Evolutionary conservation across 2,113 vertebrate species (phyloP), one percentile per base, ranked within the genome.

Genomic region (Athene noctua): DNA sequence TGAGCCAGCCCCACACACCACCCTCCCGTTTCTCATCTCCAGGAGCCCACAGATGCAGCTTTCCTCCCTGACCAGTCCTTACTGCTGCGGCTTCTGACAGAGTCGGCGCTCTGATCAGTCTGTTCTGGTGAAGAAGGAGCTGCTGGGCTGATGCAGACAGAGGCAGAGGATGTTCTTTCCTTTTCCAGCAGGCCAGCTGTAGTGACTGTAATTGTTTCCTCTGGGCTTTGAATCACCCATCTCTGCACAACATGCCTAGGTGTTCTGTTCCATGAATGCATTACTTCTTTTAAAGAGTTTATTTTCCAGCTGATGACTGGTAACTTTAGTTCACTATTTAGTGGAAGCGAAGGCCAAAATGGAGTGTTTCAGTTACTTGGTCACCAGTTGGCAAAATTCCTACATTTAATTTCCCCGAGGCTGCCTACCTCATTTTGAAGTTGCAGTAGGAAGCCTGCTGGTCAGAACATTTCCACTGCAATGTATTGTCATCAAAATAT

Each of bases 171-270:
- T 26, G 55, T 40, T 44, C 55, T 29, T 36, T 27, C 6, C 0
- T 40, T 29, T 29, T 40, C 51, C 54, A 57, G 49, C 44, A 44
- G 51, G 32, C n/a, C 55, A 44, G n/a, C 40, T 11, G 47, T 17
- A 32, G 22, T 15, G 22, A 13, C 26, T 32, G 11, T 4, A 30
- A 44, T 7, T 26, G 19, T 18, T 44, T 51, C 63, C 74, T 66
- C 79, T 0, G 1, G 61, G n/a, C 55, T 65, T 32, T 65, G n/a
- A 44, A 25, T 23, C n/a, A 6, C 51, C 75, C 49, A 12, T 5
- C 62, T 9, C 78, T 8, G 23, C 32, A 54, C 2, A 2, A 40
- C 73, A 46, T 2, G 0, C 29, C 8, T 2, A 11, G 58, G 16
- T 42, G 49, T 57, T 80, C 63, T 27, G 13, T 7, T 59, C 62